Evolutionary conservation across 1,140 invertebrate species (phyloP).

Genomic region (Anastatus disparis): DNA sequence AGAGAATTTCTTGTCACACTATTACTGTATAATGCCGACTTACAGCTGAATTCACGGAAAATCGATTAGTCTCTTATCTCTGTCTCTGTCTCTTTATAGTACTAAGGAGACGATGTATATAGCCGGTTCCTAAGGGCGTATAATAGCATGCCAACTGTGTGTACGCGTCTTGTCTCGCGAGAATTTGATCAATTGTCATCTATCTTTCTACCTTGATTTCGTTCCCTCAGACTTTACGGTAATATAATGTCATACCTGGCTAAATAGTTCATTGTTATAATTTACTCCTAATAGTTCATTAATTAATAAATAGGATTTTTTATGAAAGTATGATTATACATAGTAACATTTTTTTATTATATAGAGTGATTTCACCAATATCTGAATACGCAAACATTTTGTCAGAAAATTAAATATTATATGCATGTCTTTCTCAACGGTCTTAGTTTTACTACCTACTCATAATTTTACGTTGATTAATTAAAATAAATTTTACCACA

Average conservation of each 20-base stretch:
- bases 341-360: no score
- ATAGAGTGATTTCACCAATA: no score
- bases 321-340: no score
- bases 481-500: no score
- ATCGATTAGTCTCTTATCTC: slow-evolving; percentile 64
- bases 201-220: slow-evolving; percentile 21
- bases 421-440: no score
- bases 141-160: background rate
- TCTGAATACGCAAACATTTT: no score
- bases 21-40: slow-evolving; percentile 63
- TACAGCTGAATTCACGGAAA: slow-evolving; percentile 66
- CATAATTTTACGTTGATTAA: no score
- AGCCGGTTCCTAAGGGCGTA: background rate
- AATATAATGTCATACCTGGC: slow-evolving; percentile 42
- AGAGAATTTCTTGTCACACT: slow-evolving; percentile 66
- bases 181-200: slow-evolving; percentile 37
- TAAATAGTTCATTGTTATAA: slow-evolving; percentile 33
- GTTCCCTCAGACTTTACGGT: background rate
- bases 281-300: no score
- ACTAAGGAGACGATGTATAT: background rate
- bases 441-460: no score
- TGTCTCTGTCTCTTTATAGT: slow-evolving; percentile 37
- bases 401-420: no score
- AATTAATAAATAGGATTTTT: no score
- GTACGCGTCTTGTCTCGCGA: slow-evolving; percentile 8